Base-by-base conservation (phyloP, 2,888 invertebrate genomes). In the Minunthozetes semirufus region DNA sequence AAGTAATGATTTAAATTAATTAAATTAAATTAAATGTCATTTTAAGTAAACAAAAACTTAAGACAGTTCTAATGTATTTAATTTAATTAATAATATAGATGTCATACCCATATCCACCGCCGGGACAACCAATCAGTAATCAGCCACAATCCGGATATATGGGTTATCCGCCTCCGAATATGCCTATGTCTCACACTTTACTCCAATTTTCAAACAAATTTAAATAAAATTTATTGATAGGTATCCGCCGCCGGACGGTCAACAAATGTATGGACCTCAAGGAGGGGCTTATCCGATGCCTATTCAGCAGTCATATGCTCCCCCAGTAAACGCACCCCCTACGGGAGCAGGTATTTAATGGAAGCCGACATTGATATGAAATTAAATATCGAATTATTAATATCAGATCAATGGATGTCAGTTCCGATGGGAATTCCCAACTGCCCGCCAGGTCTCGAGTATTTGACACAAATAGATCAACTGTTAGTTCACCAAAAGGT, bases 401-500 rank as follows among this genome's bases (percentile, higher is more conserved):
- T 17, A 17, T 53, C 61, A 61, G 66, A 42, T 5, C 66, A 66
- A 66, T 66, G 66, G 66, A 66, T 66, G 66, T 38, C 5, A 17
- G 38, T 42, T n/a, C 66, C 66, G 19, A 42, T 66, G 6, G 66
- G 66, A n/a, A 38, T 38, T 8, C 68, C 68, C 11, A 48, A 48
- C 27, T 70, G 70, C 25, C 74, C 77, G 13, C 75, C 74, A n/a
- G 83, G 83, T 11, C 79, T 83, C 50, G 82, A 82, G 77, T 83
- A 83, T 75, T 79, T 83, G n/a, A 79, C 81, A 0, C 78, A 79
- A 75, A 78, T 83, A 17, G 83, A 84, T 77, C 84, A 84, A 78
- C 78, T 84, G 19, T 78, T 83, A 33, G 80, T 84, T 42, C 82
- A 83, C 76, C 83, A 84, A 78, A 82, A 83, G 78, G 79, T 82